A percentile compares a stretch with the other conserved stretches of the same genome.
phyloP scores from a whole-genome alignment of 2,113 vertebrate species.

The Calidris pygmaea region DNA sequence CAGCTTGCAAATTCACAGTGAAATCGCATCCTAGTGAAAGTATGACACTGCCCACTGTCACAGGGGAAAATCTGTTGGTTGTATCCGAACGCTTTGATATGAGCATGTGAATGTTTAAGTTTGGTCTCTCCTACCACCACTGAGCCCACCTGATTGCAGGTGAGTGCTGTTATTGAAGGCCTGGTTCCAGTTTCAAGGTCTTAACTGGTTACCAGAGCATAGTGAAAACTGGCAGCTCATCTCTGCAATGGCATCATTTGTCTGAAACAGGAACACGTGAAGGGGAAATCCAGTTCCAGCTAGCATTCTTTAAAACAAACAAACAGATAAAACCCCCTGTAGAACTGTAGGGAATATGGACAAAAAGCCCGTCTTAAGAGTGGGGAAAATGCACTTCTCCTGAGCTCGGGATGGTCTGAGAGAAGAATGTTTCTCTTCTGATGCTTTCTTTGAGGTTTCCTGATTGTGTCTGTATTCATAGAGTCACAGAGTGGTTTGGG shows the following conservation, averaged over 20 bases:
- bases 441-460: neutral
- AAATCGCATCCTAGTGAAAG: constrained; percentile 11
- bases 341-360: neutral
- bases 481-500: neutral
- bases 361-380: neutral
- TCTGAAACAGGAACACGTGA: neutral
- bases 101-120: neutral
- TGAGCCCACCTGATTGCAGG: neutral
- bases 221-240: neutral
- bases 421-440: neutral
- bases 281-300: neutral
- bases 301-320: neutral
- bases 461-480: neutral
- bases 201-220: neutral
- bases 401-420: neutral
- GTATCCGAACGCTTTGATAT: neutral
- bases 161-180: neutral
- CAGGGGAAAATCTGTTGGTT: neutral
- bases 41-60: neutral
- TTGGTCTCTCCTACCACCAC: neutral
- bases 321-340: neutral
- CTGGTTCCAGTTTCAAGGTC: neutral
- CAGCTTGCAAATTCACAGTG: constrained; percentile 38
- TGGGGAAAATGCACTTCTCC: neutral
- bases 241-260: neutral